phyloP scores from a whole-genome alignment of 2,113 vertebrate species.

The Crotalus tigris region DNA sequence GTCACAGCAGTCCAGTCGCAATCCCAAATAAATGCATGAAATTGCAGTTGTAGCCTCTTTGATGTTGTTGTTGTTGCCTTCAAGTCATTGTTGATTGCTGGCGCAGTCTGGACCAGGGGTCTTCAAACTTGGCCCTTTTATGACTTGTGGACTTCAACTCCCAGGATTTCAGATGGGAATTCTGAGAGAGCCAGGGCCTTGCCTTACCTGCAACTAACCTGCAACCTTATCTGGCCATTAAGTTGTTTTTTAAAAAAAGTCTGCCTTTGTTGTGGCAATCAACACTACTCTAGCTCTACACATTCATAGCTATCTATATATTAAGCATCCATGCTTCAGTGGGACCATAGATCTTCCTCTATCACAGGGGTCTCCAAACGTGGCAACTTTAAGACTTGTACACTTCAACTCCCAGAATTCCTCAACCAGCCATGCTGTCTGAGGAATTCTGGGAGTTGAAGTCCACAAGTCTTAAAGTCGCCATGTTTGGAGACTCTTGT shows the following conservation, averaged over 20 bases:
- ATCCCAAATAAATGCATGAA: neutral
- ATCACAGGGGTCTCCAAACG: too few species aligned
- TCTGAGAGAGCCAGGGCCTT: slow-evolving; percentile 19
- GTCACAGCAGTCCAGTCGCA: neutral
- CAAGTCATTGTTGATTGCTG: neutral
- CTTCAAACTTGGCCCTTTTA: too few species aligned
- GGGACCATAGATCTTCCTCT: too few species aligned
- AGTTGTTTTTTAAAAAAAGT: slow-evolving; percentile 25
- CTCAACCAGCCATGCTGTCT: too few species aligned
- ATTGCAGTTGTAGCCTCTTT: neutral
- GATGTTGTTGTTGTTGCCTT: neutral
- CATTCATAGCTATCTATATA: slow-evolving; percentile 17
- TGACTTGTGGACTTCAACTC: too few species aligned
- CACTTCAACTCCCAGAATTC: too few species aligned
- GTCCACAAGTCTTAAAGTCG: too few species aligned
- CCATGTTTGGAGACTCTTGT: too few species aligned
- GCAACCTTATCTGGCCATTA: too few species aligned
- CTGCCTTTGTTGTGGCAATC: slow-evolving; percentile 10
- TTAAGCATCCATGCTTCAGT: too few species aligned
- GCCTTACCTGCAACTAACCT: neutral
- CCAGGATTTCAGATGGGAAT: neutral
- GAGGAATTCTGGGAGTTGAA: too few species aligned
- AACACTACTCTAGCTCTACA: neutral
- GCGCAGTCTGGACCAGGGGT: neutral
- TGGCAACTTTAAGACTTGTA: too few species aligned